These are phyloP conservation scores for Euwallacea fornicatus DNA, from an alignment of 1,140 invertebrate species.

Conservation along the genomic window DNA sequence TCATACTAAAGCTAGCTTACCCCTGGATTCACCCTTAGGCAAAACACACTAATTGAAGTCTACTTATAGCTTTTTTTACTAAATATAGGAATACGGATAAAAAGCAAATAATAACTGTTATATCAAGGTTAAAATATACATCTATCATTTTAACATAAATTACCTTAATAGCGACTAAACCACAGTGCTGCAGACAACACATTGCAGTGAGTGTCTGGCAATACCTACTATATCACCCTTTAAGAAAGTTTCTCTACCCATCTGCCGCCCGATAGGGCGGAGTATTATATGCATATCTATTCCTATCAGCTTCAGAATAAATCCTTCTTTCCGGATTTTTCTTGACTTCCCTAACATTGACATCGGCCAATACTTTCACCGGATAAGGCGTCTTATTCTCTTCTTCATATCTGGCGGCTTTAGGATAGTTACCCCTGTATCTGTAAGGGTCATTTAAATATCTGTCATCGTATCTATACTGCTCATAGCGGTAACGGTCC, in stretches of 20 bases:
- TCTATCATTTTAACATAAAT: too few species aligned
- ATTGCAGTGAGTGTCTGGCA: too few species aligned
- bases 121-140: too few species aligned
- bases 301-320: constrained; percentile 48
- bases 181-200: too few species aligned
- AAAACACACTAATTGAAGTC: too few species aligned
- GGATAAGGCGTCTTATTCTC: constrained; percentile 43
- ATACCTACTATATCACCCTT: background rate
- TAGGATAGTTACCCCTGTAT: constrained; percentile 36
- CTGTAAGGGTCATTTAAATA: constrained; percentile 28
- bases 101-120: too few species aligned
- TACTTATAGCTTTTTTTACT: too few species aligned
- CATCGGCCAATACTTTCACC: constrained; percentile 47
- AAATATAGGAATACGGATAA: too few species aligned
- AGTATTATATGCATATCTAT: constrained; percentile 39
- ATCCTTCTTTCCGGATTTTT: constrained; percentile 50
- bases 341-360: constrained; percentile 48
- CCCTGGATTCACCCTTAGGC: too few species aligned
- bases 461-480: constrained; percentile 42
- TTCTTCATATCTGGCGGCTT: constrained; percentile 40
- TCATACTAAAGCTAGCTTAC: too few species aligned
- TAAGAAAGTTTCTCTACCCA: constrained; percentile 12
- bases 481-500: constrained; percentile 38
- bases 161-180: background rate
- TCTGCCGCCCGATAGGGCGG: constrained; percentile 25